Conservation (phyloP, 2,113 vertebrate genomes). For the Callocephalon fimbriatum region DNA sequence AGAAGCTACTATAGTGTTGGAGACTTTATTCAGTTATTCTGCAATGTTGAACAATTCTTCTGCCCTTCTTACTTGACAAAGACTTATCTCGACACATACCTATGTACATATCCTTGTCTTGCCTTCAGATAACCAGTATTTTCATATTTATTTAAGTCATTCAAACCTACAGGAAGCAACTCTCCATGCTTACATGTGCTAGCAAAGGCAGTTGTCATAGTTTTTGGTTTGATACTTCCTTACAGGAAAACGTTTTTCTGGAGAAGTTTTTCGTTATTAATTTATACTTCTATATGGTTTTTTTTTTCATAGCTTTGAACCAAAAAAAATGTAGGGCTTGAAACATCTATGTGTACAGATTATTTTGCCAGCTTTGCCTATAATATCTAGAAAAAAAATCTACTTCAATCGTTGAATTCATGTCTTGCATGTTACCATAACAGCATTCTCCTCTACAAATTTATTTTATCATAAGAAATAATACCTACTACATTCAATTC, state of each 20-base stretch:
- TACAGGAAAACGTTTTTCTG: background rate
- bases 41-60: conserved; percentile 69
- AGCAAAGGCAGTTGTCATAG: conserved; percentile 31
- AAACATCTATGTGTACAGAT: background rate
- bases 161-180: conserved; percentile 53
- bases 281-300: background rate
- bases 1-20: conserved; percentile 33
- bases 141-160: conserved; percentile 70
- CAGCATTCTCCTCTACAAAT: background rate
- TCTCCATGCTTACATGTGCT: background rate
- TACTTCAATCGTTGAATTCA: background rate
- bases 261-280: background rate
- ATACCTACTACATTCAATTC: background rate
- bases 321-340: background rate
- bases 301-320: background rate
- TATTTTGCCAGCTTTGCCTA: conserved; percentile 1
- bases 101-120: conserved; percentile 62
- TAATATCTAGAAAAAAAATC: background rate
- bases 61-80: conserved; percentile 55
- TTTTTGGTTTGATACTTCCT: background rate
- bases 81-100: conserved; percentile 54
- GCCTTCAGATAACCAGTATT: conserved; percentile 69
- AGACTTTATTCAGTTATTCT: conserved; percentile 66
- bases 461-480: background rate
- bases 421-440: background rate